phyloP scores from a whole-genome alignment of 1,140 invertebrate genomes.

The Phymastichus coffea region DNA sequence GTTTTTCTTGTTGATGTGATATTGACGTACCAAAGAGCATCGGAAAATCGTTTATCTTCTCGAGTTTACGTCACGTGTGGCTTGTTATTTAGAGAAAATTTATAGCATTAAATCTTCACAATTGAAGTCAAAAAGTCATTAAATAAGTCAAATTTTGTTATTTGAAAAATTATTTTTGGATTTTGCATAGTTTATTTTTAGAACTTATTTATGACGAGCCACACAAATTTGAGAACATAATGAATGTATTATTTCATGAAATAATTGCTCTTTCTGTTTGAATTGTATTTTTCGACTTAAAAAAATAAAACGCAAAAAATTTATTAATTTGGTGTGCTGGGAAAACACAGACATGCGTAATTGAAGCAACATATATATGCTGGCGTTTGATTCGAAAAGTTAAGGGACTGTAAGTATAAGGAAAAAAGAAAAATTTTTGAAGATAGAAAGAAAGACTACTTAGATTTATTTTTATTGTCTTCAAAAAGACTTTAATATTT shows the following conservation, averaged over 20 bases:
- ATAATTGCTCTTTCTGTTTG: conserved; percentile 30
- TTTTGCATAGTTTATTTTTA: too few relatives aligned
- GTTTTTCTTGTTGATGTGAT: conserved; percentile 54
- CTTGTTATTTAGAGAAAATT: conserved; percentile 26
- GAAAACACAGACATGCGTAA: conserved; percentile 25
- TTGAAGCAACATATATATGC: conserved; percentile 35
- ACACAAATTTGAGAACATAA: conserved; percentile 32
- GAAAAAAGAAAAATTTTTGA: conserved; percentile 42
- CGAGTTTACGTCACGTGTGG: conserved; percentile 25
- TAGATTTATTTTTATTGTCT: conserved; percentile 58
- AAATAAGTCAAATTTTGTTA: conserved; percentile 18
- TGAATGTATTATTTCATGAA: conserved; percentile 37
- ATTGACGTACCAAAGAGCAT: conserved; percentile 58
- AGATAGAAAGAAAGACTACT: conserved; percentile 53
- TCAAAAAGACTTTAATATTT: conserved; percentile 55
- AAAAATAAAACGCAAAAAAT: conserved; percentile 31
- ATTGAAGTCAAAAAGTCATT: conserved; percentile 9
- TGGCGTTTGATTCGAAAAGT: conserved; percentile 42
- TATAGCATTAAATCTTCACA: conserved; percentile 7
- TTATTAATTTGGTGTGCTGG: conserved; percentile 27
- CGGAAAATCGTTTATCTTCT: conserved; percentile 48
- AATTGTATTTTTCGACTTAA: conserved; percentile 33
- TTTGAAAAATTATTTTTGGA: not conserved
- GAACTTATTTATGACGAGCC: conserved; percentile 20
- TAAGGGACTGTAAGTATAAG: conserved; percentile 42